Base-by-base conservation (phyloP, 2,888 invertebrate species). In the Steinernema hermaphroditum region DNA sequence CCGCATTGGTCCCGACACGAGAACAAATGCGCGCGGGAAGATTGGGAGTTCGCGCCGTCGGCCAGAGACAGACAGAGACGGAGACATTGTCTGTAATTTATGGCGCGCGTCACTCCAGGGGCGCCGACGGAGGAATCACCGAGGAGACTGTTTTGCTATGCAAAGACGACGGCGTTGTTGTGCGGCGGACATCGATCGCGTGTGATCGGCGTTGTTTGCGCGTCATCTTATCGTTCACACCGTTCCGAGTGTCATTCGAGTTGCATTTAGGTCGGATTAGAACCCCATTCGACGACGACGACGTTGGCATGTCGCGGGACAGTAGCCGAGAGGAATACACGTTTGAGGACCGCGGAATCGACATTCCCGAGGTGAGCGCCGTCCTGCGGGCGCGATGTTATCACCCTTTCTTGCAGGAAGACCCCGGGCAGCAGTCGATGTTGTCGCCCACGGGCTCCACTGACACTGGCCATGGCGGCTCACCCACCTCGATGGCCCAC, bases 371-470 rank as follows among this genome's bases (percentile, higher is more conserved):
- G 24, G 24, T 12, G 12, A 50, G 50, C 24, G 50, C 46, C 16
- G 4, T 46, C 46, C 19, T 46, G 16, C 16, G 2, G 19, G 16
- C 2, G 16, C 16, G 46, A 19, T 46, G 9, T 46, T 2, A 14
- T 8, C 41, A 41, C 41, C 41, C 14, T 8, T 8, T 14, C 9
- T 41, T 41, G 43, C 16, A 12, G 43, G 16, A 41, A 41, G 9
- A 8, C 9, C 16, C 9, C 16, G 43, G 9, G 8, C 43, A 12
- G 43, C 43, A 12, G 43, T 27, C 54, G 19, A 54, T 54, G 54
- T 54, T 54, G 12, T 54, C 54, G 54, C 54, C 54, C 6, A 27
- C 12, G 2, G 54, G 54, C 54, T 54, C 54, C n/a, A 16, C 54
- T 12, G 54, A 54, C 54, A 54, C 54, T 2, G 54, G 54, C 14